Conservation (phyloP, 2,797 vertebrate genomes). For the Sebastes itinus region DNA sequence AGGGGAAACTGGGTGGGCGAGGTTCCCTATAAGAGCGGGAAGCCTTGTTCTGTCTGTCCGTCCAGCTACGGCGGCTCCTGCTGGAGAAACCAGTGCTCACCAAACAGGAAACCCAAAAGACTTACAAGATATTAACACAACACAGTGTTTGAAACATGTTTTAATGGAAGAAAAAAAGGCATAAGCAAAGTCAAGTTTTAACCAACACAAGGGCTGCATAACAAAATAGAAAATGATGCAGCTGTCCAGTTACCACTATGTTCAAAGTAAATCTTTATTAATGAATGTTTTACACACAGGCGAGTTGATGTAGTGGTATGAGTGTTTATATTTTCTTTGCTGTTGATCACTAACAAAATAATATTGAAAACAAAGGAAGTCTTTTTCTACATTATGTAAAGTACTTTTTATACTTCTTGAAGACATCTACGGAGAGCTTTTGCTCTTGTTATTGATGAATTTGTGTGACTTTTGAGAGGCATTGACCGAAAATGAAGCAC, state of each 20-base stretch:
- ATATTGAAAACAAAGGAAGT: background rate
- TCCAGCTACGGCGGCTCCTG: conserved; percentile 86
- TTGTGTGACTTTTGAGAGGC: conserved; percentile 21
- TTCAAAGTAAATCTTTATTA: background rate
- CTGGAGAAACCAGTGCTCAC: conserved; percentile 88
- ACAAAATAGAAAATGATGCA: background rate
- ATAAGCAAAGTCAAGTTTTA: background rate
- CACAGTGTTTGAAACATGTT: background rate
- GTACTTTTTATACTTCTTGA: background rate
- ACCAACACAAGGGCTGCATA: background rate
- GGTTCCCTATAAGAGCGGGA: conserved; percentile 86
- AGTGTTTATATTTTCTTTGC: background rate
- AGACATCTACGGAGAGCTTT: conserved; percentile 14
- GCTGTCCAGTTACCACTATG: conserved; percentile 14
- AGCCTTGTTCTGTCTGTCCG: conserved; percentile 88
- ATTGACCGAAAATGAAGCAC: conserved; percentile 44
- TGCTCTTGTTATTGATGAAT: conserved; percentile 64
- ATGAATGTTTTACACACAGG: background rate
- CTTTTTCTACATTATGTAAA: background rate
- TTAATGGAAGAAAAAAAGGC: background rate
- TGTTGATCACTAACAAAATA: background rate
- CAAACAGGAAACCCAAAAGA: conserved; percentile 32
- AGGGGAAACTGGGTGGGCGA: conserved; percentile 93
- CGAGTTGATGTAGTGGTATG: background rate
- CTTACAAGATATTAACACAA: background rate